These are phyloP conservation scores for Micoletzkya japonica DNA, from an alignment of 2,888 invertebrate genomes.

Conservation along the genomic window DNA sequence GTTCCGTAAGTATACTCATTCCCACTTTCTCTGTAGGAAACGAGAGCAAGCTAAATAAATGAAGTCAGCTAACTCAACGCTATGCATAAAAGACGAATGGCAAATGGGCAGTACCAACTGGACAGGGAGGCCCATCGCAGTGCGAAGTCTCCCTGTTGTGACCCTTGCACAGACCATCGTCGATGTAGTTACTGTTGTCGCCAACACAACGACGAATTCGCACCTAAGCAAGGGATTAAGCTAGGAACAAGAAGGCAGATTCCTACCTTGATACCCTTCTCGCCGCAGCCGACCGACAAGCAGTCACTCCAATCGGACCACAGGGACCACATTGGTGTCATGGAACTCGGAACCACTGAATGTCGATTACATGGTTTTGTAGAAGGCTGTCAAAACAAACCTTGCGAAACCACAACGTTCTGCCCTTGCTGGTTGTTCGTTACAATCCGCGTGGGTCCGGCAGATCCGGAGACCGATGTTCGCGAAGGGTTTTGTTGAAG, in stretches of 20 bases:
- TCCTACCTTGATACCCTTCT: constrained; percentile 24
- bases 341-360: background rate
- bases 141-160: constrained; percentile 8
- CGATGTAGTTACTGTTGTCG: constrained; percentile 12
- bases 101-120: background rate
- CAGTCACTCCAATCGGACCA: constrained; percentile 30
- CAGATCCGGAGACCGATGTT: no score
- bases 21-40: background rate
- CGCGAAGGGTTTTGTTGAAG: no score
- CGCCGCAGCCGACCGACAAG: constrained; percentile 26
- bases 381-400: no score
- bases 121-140: constrained; percentile 12
- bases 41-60: no score
- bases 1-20: background rate
- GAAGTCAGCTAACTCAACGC: no score
- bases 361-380: no score
- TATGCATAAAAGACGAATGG: background rate
- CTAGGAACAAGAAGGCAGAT: no score
- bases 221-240: no score
- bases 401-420: no score
- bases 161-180: constrained; percentile 13
- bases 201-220: constrained; percentile 28
- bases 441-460: no score
- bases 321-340: constrained; percentile 23
- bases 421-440: no score